Conservation (phyloP, 2,113 vertebrate species). For the Shinisaurus crocodilurus region DNA sequence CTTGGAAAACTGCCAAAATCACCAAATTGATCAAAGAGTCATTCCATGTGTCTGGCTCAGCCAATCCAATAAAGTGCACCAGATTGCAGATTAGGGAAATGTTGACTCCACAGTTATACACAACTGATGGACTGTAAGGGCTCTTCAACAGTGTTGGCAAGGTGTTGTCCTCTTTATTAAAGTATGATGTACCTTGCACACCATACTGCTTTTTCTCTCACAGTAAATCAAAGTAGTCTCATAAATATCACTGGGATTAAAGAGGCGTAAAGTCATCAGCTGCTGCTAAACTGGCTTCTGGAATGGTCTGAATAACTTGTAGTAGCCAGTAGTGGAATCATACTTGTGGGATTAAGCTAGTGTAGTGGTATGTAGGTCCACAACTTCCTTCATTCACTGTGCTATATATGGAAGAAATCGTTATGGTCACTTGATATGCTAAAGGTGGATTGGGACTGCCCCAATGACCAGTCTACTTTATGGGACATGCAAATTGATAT, state of each 20-base stretch:
- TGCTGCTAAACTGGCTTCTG: not conserved
- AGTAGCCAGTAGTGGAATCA: not conserved
- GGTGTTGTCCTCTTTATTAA: not conserved
- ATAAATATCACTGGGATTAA: not conserved
- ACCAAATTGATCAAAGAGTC: not conserved
- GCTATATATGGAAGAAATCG: not conserved
- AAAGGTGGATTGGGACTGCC: accelerated
- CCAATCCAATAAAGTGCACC: not conserved
- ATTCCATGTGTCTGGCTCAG: not conserved
- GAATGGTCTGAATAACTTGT: not conserved
- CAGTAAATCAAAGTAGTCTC: not conserved
- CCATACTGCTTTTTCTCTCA: not conserved
- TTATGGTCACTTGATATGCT: not conserved
- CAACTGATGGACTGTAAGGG: not conserved
- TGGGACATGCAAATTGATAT: not conserved
- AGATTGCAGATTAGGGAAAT: not conserved
- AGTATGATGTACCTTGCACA: not conserved
- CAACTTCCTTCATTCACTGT: not conserved
- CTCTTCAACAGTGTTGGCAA: not conserved
- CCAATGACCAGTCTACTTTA: not conserved
- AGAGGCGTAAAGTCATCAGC: not conserved
- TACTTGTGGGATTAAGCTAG: not conserved
- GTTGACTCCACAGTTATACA: not conserved
- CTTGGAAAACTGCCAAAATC: not conserved
- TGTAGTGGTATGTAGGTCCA: accelerated